Evolutionary conservation across 2,888 invertebrate genomes (phyloP), one percentile per base, ranked within the genome.

Genomic region (Acutogordius australiensis): DNA sequence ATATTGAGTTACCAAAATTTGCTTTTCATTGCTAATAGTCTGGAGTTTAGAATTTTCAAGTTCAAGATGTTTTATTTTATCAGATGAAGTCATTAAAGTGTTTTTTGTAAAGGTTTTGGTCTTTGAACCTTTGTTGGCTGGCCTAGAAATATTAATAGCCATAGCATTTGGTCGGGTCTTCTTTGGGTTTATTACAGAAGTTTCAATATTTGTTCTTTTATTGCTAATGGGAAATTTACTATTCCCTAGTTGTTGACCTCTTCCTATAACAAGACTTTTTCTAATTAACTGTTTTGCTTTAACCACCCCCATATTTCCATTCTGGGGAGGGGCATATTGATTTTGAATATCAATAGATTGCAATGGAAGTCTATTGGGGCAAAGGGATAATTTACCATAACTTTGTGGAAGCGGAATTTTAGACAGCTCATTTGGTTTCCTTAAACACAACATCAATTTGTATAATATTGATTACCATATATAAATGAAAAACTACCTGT

Each of bases 51-150:
- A 4, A 26, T 51, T 51, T 51, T 51, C 51, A 4, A 51, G 26
- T 51, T 8, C 26, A n/a, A 51, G 23, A 51, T 8, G n/a, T 51
- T 51, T 51, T n/a, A 51, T 51, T 51, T 23, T 51, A 51, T 51
- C 51, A 4, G n/a, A 4, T 51, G 51, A 21, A 51, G 51, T 51
- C n/a, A 51, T 8, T 21, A 51, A 8, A 13, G 8, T 37, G 44
- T 37, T 37, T 37, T 37, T 37, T 8, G 8, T 37, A 37, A 37
- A 37, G n/a, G 8, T 37, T 37, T 13, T 8, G 8, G 8, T 37
- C 8, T n/a, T n/a, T n/a, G n/a, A n/a, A n/a, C n/a, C n/a, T n/a
- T n/a, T n/a, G n/a, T n/a, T n/a, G n/a, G n/a, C n/a, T n/a, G n/a
- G n/a, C n/a, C n/a, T n/a, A n/a, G n/a, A n/a, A n/a, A n/a, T n/a